A percentile compares a stretch with the other conserved stretches of the same genome.
Evolutionary conservation across 2,888 invertebrate genomes (phyloP).

Genomic region (Drosophila histrio): DNA sequence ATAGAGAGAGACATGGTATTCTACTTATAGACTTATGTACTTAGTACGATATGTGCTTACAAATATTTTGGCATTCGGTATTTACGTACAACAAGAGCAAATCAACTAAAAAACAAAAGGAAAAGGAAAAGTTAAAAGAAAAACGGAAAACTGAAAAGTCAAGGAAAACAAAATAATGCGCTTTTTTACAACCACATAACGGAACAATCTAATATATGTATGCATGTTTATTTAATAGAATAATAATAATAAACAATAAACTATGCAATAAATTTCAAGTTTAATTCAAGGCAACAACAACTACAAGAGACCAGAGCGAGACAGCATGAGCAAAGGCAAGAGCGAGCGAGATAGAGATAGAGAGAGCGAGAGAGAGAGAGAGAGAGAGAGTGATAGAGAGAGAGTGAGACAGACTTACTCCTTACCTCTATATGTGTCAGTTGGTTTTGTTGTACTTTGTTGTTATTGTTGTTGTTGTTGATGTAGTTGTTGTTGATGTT

Average conservation of each 20-base stretch:
- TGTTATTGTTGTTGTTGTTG: conserved; percentile 22
- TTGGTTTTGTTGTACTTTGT: conserved; percentile 49
- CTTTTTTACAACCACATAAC: conserved; percentile 27
- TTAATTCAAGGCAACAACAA: conserved; percentile 27
- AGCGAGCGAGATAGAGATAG: conserved; percentile 13
- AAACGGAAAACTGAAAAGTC: conserved; percentile 5
- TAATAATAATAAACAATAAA: conserved; percentile 30
- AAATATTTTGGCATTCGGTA: conserved; percentile 3
- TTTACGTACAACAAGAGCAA: conserved; percentile 12
- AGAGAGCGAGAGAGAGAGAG: conserved; percentile 21
- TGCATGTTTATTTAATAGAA: conserved; percentile 16
- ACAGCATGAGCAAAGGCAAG: conserved; percentile 13
- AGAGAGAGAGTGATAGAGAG: conserved; percentile 20
- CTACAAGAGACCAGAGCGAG: conserved; percentile 29
- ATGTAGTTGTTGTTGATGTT: conserved; percentile 25
- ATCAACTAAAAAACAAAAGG: conserved; percentile 13
- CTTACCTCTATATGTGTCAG: conserved; percentile 62
- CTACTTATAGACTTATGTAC: conserved; percentile 38
- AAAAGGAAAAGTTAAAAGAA: not conserved
- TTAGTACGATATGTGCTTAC: conserved; percentile 16
- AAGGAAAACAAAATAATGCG: conserved; percentile 17
- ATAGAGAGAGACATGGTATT: conserved; percentile 26
- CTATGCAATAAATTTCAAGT: conserved; percentile 25
- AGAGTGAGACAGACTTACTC: conserved; percentile 52
- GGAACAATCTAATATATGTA: conserved; percentile 17